Evolutionary conservation across 2,113 vertebrate genomes (phyloP).

Genomic region (Acrocephalus arundinaceus): DNA sequence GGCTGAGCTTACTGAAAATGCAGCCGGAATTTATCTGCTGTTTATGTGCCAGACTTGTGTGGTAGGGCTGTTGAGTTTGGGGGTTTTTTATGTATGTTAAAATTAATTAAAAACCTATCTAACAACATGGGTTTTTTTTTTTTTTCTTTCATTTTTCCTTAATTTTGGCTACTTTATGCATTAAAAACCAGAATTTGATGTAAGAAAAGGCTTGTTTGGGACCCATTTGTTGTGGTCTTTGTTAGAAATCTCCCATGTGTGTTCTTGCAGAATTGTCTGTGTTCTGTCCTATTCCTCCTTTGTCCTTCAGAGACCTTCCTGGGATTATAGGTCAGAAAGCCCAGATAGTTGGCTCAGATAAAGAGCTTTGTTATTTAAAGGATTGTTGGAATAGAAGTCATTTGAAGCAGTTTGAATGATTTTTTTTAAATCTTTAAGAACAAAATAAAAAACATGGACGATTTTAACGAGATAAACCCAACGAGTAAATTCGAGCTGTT

Average conservation of each 20-base stretch:
- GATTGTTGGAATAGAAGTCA: neutral
- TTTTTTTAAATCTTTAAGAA: neutral
- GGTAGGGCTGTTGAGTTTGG: neutral
- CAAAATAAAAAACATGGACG: neutral
- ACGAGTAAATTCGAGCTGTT: neutral
- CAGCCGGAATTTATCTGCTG: neutral
- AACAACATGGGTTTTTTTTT: no score
- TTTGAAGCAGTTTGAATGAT: neutral
- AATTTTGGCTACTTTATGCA: neutral
- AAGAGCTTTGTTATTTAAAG: neutral
- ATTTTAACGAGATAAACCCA: neutral
- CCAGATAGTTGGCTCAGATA: conserved; percentile 6
- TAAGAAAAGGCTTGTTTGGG: neutral
- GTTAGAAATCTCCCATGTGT: neutral
- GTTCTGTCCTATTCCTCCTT: neutral
- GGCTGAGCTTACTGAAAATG: neutral
- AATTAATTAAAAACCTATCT: neutral
- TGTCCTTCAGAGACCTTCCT: conserved; percentile 32
- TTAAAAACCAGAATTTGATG: neutral
- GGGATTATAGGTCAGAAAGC: neutral
- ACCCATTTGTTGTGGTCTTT: accelerated
- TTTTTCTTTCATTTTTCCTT: accelerated
- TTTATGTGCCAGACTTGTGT: neutral
- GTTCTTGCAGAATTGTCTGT: neutral
- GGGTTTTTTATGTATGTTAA: neutral